A percentile compares a stretch with the other conserved stretches of the same genome.
phyloP scores from a whole-genome alignment of 2,797 vertebrate genomes.

The Myripristis murdjan region DNA sequence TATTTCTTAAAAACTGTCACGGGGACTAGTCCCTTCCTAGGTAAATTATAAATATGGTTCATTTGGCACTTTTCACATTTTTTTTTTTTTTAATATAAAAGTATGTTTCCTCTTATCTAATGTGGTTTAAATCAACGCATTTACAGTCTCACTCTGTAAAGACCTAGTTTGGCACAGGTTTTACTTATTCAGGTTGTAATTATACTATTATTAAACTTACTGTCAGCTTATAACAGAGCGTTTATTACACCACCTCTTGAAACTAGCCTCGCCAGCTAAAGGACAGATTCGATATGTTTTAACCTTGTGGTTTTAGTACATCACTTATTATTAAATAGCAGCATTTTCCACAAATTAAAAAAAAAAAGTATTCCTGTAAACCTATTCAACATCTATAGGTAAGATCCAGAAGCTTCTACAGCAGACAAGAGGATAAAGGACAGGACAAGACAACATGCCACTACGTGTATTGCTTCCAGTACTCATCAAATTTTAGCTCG shows the following conservation, averaged over 20 bases:
- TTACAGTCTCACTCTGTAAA: conserved; percentile 80
- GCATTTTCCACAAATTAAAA: conserved; percentile 88
- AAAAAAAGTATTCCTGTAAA: conserved; percentile 80
- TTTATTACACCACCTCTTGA: conserved; percentile 79
- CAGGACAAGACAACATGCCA: conserved; percentile 87
- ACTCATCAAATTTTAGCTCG: conserved; percentile 87
- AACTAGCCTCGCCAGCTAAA: conserved; percentile 84
- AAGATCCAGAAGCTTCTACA: conserved; percentile 82
- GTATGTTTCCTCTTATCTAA: conserved; percentile 84
- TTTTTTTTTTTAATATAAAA: conserved; percentile 88
- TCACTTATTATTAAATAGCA: conserved; percentile 89
- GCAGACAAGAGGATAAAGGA: conserved; percentile 83
- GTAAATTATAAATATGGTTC: conserved; percentile 84
- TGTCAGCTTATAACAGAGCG: conserved; percentile 77
- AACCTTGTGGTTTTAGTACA: conserved; percentile 82
- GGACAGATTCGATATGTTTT: conserved; percentile 87
- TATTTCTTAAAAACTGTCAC: conserved; percentile 69
- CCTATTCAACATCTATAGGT: conserved; percentile 83
- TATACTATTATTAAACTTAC: conserved; percentile 73
- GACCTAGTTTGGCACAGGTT: conserved; percentile 89
- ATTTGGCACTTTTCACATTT: conserved; percentile 92
- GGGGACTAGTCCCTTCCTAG: conserved; percentile 61
- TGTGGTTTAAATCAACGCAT: conserved; percentile 82
- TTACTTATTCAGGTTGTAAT: conserved; percentile 82
- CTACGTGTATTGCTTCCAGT: conserved; percentile 90